Evolutionary conservation across 1,140 invertebrate genomes (phyloP), one percentile per base, ranked within the genome.

Genomic region (Achatina immaculata): DNA sequence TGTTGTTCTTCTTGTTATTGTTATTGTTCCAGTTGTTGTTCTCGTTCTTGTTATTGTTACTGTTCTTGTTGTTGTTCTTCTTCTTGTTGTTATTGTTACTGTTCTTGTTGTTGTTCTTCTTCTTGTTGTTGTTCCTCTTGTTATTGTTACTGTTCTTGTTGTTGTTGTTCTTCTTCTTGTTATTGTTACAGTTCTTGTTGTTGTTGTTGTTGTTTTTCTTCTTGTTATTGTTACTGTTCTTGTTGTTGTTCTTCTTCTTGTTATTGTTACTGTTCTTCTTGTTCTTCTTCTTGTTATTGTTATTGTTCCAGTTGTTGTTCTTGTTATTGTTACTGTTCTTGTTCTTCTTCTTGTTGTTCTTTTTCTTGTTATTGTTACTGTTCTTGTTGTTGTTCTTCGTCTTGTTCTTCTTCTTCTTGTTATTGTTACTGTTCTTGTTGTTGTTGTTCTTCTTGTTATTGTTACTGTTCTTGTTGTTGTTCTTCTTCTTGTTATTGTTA

Each of bases 321-420:
- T 80, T 72, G 28, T 58, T 21, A 31, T 68, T 16, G 24, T 80
- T 45, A 11, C 45, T 65, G 48, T 73, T 77, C 38, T 76, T 80
- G 62, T 81, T 81, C 16, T 81, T 51, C n/a, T 79, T 79, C 40
- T 83, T 83, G 43, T 83, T 48, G 36, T 75, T 80, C 58, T 83
- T 83, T 24, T 74, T 72, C 72, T 80, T 80, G 55, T 80, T 73
- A 24, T 74, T 65, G 34, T 72, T 74, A 40, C 42, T 68, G 45
- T 76, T 71, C 24, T 55, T 58, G 42, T 62, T 65, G 3, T 11
- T 48, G 7, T 48, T 11, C 19, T 48, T 48, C 7, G 7, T 48
- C 7, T 48, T 48, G 45, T 48, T 69, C 68, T 38, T 66, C 34
- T 19, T n/a, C 19, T 14, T 78, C 75, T 0, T 83, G 79, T 21